Conservation (phyloP, 2,797 vertebrate species). For the Bradypodion ventrale region DNA sequence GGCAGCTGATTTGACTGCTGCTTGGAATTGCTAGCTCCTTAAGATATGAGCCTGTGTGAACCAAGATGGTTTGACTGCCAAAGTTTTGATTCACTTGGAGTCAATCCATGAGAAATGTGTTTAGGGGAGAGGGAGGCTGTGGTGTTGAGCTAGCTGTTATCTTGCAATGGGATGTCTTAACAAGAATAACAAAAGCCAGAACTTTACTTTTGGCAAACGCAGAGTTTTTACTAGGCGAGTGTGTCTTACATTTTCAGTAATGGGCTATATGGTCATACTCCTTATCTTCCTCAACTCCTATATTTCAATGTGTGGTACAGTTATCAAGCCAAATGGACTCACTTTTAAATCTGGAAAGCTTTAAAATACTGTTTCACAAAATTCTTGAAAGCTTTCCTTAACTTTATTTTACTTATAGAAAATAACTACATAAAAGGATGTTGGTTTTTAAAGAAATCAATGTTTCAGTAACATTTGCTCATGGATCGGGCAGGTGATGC, state of each 20-base stretch:
- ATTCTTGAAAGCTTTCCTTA: neutral
- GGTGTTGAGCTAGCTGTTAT: neutral
- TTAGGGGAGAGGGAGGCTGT: neutral
- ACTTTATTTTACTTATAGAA: neutral
- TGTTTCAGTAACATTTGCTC: neutral
- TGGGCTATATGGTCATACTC: neutral
- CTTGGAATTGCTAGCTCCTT: slow-evolving; percentile 14
- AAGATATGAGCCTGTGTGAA: slow-evolving; percentile 20
- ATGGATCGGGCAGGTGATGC: too few species aligned
- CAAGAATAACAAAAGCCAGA: slow-evolving; percentile 7
- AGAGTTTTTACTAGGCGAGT: neutral
- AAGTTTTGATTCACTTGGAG: slow-evolving; percentile 37
- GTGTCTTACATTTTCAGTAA: slow-evolving; percentile 3
- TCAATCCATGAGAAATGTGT: slow-evolving; percentile 29
- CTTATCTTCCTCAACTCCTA: neutral
- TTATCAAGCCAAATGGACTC: slow-evolving; percentile 1
- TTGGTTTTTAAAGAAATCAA: neutral
- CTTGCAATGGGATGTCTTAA: slow-evolving; percentile 16
- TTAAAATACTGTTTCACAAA: neutral
- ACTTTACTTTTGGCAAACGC: neutral
- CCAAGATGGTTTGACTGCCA: slow-evolving; percentile 33
- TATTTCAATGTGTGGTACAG: neutral
- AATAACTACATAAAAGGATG: neutral
- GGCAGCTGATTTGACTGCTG: slow-evolving; percentile 7
- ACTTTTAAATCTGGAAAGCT: slow-evolving; percentile 2